Evolutionary conservation across 35 echinoderm and acorn worm species (phyloP).

Genomic region (Amphiura filiformis): DNA sequence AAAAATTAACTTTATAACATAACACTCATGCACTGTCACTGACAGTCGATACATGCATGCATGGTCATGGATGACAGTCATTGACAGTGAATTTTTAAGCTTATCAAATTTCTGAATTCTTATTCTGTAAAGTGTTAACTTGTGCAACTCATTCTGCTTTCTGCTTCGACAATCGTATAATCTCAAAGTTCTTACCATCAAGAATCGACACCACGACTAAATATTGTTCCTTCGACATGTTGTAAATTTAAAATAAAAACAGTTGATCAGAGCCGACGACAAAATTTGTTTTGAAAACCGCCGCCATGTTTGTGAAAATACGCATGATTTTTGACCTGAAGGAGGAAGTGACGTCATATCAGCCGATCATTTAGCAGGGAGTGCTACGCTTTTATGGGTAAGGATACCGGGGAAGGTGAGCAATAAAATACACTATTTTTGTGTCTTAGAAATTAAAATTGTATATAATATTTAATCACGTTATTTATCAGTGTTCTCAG

Average conservation of each 20-base stretch:
- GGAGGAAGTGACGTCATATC: conserved; percentile 63
- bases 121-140: no score
- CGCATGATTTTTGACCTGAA: not conserved
- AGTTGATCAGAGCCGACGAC: not conserved
- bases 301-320: conserved; percentile 57
- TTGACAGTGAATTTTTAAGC: no score
- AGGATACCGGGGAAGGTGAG: conserved; percentile 9
- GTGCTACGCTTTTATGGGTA: not conserved
- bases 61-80: no score
- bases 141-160: no score
- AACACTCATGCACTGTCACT: no score
- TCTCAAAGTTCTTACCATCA: conserved; percentile 76
- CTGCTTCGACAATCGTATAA: no score
- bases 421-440: not conserved
- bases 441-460: not conserved
- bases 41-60: no score
- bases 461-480: not conserved
- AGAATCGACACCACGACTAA: conserved; percentile 74
- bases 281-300: conserved; percentile 32
- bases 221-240: conserved; percentile 56
- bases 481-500: not conserved
- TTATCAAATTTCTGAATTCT: no score
- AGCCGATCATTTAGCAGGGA: conserved; percentile 22
- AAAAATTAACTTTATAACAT: no score
- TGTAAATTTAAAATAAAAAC: not conserved